These are phyloP conservation scores for Heptranchias perlo DNA, from an alignment of 2,113 vertebrate species.

Conservation along the genomic window DNA sequence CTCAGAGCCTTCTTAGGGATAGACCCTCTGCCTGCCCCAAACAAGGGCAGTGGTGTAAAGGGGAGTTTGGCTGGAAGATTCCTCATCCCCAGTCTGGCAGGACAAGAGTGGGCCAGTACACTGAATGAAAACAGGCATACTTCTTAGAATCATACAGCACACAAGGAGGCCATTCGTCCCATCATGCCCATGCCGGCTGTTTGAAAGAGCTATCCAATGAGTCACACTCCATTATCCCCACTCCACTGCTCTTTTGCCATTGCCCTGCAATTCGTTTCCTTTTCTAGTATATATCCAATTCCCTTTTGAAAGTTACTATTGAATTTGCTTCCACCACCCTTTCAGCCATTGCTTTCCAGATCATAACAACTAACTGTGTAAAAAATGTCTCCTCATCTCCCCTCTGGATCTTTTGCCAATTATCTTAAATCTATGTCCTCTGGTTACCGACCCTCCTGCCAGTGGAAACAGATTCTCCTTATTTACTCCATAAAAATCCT, in stretches of 20 bases:
- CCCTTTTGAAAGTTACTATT: neutral
- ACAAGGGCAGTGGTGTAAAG: neutral
- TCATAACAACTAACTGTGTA: no score
- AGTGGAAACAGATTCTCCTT: neutral
- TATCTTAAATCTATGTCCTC: neutral
- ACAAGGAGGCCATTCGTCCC: neutral
- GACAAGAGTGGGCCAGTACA: neutral
- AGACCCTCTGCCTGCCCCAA: neutral
- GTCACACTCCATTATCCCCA: no score
- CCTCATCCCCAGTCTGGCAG: neutral
- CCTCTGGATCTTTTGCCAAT: neutral
- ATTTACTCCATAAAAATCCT: neutral
- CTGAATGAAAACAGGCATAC: neutral
- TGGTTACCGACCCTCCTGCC: neutral
- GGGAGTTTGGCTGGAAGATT: neutral
- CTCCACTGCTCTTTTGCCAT: neutral
- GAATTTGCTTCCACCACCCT: neutral
- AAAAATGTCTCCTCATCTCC: no score
- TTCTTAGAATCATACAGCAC: neutral
- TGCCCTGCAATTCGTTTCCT: neutral
- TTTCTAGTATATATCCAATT: neutral
- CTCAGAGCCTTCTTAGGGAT: neutral
- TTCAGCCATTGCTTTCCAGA: neutral
- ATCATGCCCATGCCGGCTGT: neutral
- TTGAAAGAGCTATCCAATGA: neutral